Evolutionary conservation across 2,797 vertebrate species (phyloP).

Genomic region (Sebastes diaconus): DNA sequence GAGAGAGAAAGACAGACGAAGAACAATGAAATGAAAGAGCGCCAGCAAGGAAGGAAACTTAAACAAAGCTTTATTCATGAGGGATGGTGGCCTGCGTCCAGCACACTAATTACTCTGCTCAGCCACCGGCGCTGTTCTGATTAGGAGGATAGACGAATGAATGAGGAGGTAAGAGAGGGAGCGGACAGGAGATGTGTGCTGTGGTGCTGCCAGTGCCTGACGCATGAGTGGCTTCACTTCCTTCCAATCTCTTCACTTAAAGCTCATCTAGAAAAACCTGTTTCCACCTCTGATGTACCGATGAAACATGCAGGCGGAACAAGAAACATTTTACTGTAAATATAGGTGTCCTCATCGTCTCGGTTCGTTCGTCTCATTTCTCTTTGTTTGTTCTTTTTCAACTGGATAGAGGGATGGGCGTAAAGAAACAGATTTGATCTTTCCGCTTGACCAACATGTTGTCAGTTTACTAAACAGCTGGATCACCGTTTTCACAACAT

Average conservation of each 20-base stretch:
- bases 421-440: background rate
- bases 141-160: constrained; percentile 46
- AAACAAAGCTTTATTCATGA: constrained; percentile 67
- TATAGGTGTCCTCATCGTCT: background rate
- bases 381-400: background rate
- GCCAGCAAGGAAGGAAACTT: constrained; percentile 38
- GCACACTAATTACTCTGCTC: constrained; percentile 52
- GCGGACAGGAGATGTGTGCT: constrained; percentile 14
- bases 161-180: constrained; percentile 35
- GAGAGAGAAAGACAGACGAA: constrained; percentile 21
- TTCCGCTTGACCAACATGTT: background rate
- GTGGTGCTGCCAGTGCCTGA: constrained; percentile 18
- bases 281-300: constrained; percentile 11
- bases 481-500: background rate
- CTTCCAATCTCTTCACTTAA: background rate
- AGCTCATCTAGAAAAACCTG: constrained; percentile 42
- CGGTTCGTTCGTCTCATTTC: background rate
- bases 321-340: constrained; percentile 5
- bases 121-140: constrained; percentile 34
- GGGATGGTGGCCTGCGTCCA: constrained; percentile 58
- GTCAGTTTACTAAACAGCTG: background rate
- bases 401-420: background rate
- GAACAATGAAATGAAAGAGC: constrained; percentile 40
- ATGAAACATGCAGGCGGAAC: constrained; percentile 6
- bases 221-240: constrained; percentile 36